Base-by-base conservation (phyloP, 2,888 invertebrate genomes). In the Tillus elongatus region DNA sequence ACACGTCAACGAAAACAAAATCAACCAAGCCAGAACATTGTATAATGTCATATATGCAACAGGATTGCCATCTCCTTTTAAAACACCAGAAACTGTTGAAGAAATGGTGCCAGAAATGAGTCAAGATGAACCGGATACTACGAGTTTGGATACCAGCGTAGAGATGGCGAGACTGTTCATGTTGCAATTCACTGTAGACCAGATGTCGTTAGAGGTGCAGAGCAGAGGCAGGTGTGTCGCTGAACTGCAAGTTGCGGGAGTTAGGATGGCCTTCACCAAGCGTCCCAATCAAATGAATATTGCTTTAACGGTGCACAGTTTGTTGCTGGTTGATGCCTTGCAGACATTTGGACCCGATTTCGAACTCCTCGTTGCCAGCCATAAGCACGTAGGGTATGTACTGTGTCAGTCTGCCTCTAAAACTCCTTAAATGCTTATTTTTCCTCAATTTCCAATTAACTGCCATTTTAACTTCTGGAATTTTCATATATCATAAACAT, bases 281-380 rank as follows among this genome's bases (percentile, higher is more conserved):
- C 73, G 87, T 26, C 77, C 82, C 0, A 73, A 73, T 11, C 87
- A 90, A 60, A 73, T 81, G 3, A 79, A 80, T 49, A 70, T 91
- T 27, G 79, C 84, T 2, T 75, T 95, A 42, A 88, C 89, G 8
- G 91, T 96, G 32, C 93, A 93, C 66, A 90, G 92, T 53, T 71
- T 96, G 49, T 71, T 96, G 38, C 68, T 96, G 36, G 95, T 91
- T 2, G 96, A 96, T 69, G 95, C 95, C 33, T 72, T 95, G 61
- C 95, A 96, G 68, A 90, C 90, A 10, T 91, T 88, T 64, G 95
- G 96, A 0, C 84, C 85, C 0, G 95, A 96, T 71, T 96, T 92
- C 69, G 95, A 95, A 63, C 70, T 96, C 34, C 72, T 96, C 4
- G 80, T 93, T 10, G 95, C 95, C 15, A 93, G 92, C 61, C 95